phyloP scores from a whole-genome alignment of 92 coral and sea anemone species.

The Umimayanthus chanpuru region DNA sequence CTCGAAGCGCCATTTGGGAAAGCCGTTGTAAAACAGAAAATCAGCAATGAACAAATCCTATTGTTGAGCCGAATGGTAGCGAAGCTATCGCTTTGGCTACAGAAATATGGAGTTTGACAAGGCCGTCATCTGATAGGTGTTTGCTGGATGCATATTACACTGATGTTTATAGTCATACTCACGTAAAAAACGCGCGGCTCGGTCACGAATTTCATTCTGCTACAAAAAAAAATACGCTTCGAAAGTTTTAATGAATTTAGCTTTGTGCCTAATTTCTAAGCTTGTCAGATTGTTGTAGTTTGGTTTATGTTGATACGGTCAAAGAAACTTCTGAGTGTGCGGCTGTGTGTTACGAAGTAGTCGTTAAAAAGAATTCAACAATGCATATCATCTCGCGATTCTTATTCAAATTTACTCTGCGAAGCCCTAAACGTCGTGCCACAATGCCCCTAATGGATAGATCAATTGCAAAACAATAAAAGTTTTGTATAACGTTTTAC shows the following conservation, averaged over 20 bases:
- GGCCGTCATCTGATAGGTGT: slow-evolving; percentile 79
- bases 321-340: slow-evolving; percentile 58
- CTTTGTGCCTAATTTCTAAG: slow-evolving; percentile 22
- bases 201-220: slow-evolving; percentile 77
- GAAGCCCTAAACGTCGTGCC: slow-evolving; percentile 78
- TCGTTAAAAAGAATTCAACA: slow-evolving; percentile 89
- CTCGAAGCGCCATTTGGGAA: slow-evolving; percentile 6
- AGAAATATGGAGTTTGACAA: slow-evolving; percentile 66
- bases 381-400: slow-evolving; percentile 84
- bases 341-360: slow-evolving; percentile 79
- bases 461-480: slow-evolving; percentile 75
- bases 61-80: slow-evolving; percentile 4
- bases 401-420: slow-evolving; percentile 96
- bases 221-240: slow-evolving; percentile 30
- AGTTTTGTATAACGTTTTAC: slow-evolving; percentile 71
- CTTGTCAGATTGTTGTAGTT: slow-evolving; percentile 37
- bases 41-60: background rate
- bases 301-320: slow-evolving; percentile 49
- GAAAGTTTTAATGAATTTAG: slow-evolving; percentile 11
- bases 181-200: slow-evolving; percentile 59
- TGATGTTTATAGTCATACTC: slow-evolving; percentile 80
- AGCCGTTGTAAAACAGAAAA: background rate
- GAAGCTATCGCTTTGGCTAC: slow-evolving; percentile 45
- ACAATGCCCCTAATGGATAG: slow-evolving; percentile 80
- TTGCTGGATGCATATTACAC: slow-evolving; percentile 70